Evolutionary conservation across 2,113 vertebrate genomes (phyloP), one percentile per base, ranked within the genome.

Genomic region (Aphyosemion australe): DNA sequence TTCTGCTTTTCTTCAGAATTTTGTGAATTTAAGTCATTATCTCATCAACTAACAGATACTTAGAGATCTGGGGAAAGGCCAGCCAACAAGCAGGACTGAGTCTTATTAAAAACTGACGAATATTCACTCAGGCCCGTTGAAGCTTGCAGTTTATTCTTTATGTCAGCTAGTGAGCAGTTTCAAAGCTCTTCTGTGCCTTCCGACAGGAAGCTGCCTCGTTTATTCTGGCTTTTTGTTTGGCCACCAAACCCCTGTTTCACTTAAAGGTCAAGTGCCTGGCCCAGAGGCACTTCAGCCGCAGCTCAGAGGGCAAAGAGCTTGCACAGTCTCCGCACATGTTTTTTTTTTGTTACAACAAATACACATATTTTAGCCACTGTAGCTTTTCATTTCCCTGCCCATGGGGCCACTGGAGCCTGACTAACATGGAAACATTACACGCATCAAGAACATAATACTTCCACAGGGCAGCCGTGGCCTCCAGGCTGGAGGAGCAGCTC

Each of bases 231-330:
- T 21, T 52, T 37, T 37, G 9, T 76, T 62, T 31, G 70, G 64
- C 61, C 13, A 0, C 73, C 32, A 57, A 75, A 49, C 67, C 56
- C 59, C 51, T 64, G n/a, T n/a, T 64, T 61, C 41, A 55, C 74
- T 78, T 72, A 26, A 67, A 75, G 80, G 79, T 83, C 71, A 64
- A 75, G 67, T 70, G 67, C 58, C 54, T 67, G 71, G 77, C 71
- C 68, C 72, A 79, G 69, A 68, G 65, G 77, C 65, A 71, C 80
- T 83, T 72, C 61, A 78, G 72, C 43, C 58, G 59, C 65, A 78
- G 65, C n/a, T 69, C 41, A n/a, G 53, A 72, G 64, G 64, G 42
- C 59, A 75, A 68, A 61, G 39, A 63, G 41, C 41, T 69, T 9
- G 6, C 13, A 71, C 39, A 48, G 50, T 37, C 54, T 45, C 20